Evolutionary conservation across 2,888 invertebrate species (phyloP).

Genomic region (Protodeltote pygarga): DNA sequence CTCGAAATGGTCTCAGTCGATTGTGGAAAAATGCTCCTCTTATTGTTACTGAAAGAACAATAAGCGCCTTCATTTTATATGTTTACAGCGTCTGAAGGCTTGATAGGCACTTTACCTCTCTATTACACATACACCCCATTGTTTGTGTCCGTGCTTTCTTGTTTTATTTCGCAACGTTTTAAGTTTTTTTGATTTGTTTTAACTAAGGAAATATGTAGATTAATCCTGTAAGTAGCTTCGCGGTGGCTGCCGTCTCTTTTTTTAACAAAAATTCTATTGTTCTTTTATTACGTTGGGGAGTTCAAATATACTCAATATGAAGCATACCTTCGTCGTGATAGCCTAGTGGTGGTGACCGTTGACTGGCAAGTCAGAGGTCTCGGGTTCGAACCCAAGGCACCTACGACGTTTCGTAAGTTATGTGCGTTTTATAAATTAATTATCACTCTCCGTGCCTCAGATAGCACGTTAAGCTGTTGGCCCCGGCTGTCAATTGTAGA

Average conservation of each 20-base stretch:
- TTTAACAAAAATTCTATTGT: background rate
- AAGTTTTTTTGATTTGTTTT: slow-evolving; percentile 38
- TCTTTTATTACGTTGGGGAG: no score
- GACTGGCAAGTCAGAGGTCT: no score
- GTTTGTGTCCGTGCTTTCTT: slow-evolving; percentile 58
- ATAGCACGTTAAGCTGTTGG: no score
- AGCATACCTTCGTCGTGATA: no score
- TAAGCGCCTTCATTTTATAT: slow-evolving; percentile 83
- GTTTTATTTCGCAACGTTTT: slow-evolving; percentile 57
- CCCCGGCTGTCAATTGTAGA: no score
- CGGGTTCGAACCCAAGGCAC: no score
- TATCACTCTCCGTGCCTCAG: no score
- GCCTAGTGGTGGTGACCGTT: no score
- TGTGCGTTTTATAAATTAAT: no score
- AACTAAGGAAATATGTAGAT: slow-evolving; percentile 12
- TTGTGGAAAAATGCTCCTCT: slow-evolving; percentile 84
- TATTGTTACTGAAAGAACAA: slow-evolving; percentile 85
- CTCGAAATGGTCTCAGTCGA: slow-evolving; percentile 83
- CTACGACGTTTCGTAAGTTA: no score
- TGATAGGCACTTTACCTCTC: slow-evolving; percentile 79
- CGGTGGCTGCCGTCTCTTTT: background rate
- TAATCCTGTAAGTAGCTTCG: background rate
- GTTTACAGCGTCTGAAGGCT: slow-evolving; percentile 83
- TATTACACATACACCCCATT: slow-evolving; percentile 71
- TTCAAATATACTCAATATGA: no score